Evolutionary conservation across 2,888 invertebrate species (phyloP).

Genomic region (Harpagoxenus sublaevis): DNA sequence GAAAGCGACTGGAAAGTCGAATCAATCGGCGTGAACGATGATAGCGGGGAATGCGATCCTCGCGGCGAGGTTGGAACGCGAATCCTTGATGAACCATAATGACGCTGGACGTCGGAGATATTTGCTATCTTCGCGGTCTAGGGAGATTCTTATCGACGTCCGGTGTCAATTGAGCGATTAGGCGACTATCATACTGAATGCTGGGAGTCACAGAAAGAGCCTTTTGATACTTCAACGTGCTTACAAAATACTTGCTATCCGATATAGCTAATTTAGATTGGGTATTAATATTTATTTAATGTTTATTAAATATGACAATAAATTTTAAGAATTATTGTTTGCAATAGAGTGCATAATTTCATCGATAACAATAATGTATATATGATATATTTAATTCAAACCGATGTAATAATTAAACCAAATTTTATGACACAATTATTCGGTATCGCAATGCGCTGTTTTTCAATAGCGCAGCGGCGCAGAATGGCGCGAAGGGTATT

Average conservation of each 20-base stretch:
- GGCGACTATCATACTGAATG: conserved; percentile 52
- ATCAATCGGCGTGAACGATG: conserved; percentile 38
- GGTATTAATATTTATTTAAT: not conserved
- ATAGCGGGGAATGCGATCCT: conserved; percentile 39
- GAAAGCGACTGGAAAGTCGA: conserved; percentile 36
- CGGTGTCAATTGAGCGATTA: conserved; percentile 66
- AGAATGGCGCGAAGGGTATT: not conserved
- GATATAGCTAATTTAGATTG: not conserved
- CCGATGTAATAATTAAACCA: conserved; percentile 1
- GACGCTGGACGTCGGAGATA: conserved; percentile 20
- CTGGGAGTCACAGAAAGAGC: conserved; percentile 38
- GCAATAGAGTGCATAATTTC: not conserved
- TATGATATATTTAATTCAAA: conserved; percentile 14
- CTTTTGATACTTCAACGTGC: conserved; percentile 25
- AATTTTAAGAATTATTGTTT: not conserved
- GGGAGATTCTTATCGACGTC: conserved; percentile 55
- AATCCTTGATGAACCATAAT: conserved; percentile 49
- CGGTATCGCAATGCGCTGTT: not conserved
- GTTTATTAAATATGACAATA: not conserved
- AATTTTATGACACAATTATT: not conserved
- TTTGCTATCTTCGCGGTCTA: conserved; percentile 18
- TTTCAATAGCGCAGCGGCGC: not conserved
- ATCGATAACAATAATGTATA: conserved; percentile 15
- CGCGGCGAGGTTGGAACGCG: conserved; percentile 6
- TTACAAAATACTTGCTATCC: conserved; percentile 1